A percentile compares a stretch with the other conserved stretches of the same genome.
Conservation (phyloP, 2,113 vertebrate species). For the Sceloporus undulatus region DNA sequence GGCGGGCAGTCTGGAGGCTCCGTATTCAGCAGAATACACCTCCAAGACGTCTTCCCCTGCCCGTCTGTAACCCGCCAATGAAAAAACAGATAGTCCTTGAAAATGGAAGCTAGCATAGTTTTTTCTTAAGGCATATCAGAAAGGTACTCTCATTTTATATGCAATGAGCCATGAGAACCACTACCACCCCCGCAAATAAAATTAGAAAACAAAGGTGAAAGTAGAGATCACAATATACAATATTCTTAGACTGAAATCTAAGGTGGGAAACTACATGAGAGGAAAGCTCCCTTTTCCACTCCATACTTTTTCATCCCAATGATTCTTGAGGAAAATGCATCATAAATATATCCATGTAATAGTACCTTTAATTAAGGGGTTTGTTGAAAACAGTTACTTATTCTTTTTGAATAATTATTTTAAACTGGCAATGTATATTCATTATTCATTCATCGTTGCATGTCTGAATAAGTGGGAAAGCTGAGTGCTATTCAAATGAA, state of each 20-base stretch:
- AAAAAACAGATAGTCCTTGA: no score
- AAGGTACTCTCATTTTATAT: not conserved
- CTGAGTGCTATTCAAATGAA: constrained; percentile 40
- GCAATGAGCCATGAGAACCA: not conserved
- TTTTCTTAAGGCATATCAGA: not conserved
- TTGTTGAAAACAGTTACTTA: constrained; percentile 35
- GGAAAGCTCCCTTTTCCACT: not conserved
- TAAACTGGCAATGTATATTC: constrained; percentile 30
- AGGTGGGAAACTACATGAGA: not conserved
- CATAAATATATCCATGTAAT: not conserved
- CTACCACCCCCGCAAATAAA: no score
- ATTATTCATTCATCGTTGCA: constrained; percentile 21
- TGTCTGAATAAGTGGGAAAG: constrained; percentile 35
- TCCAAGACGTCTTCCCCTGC: no score
- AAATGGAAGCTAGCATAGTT: no score
- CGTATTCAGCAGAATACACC: no score
- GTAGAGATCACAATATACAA: not conserved
- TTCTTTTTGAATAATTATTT: constrained; percentile 22
- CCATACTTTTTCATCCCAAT: not conserved
- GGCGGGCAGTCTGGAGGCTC: no score
- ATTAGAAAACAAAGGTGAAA: no score
- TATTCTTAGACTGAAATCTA: not conserved
- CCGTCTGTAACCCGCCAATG: no score
- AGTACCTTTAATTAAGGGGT: not conserved
- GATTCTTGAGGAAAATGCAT: not conserved